Evolutionary conservation across 2,113 vertebrate species (phyloP), one percentile per base, ranked within the genome.

Genomic region (Cairina moschata): DNA sequence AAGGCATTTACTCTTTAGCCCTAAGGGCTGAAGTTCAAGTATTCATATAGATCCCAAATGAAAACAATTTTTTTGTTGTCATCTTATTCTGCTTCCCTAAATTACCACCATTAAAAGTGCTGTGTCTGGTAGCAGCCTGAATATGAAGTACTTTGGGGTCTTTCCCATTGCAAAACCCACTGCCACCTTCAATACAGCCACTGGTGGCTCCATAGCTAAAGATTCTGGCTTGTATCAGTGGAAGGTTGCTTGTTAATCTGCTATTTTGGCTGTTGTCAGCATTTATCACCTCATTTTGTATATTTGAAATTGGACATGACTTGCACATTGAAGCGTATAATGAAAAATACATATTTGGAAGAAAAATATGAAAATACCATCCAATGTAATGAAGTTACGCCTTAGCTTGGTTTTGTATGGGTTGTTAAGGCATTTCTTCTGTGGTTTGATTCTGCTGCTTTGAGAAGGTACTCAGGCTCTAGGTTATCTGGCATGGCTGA

Each of bases 231-330:
- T 0, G 54, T 86, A 31, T 6, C 84, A 42, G 32, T 84, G n/a
- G 42, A 72, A 86, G 13, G 21, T 58, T 86, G 38, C 31, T 71
- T 81, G 5, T 81, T 77, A 52, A 48, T 36, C 58, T 68, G 21
- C 48, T 84, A 32, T 32, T 69, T 54, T 81, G 86, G 40, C 54
- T 44, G 17, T 58, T 78, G 29, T 78, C 62, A 72, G 66, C 42
- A n/a, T 75, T 91, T 85, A 54, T 68, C 77, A 72, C 46, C 73
- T 69, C 55, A 69, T 84, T 95, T 92, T 83, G 44, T 86, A 59
- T 38, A 88, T 60, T 75, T 90, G 80, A 77, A 96, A 65, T 42
- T 44, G 69, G 55, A 78, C 62, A 54, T 63, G 76, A 88, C 48
- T 92, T 73, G 31, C 54, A 65, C 31, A 29, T 75, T 88, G 73